Evolutionary conservation across 1,140 invertebrate species (phyloP).

Genomic region (Philotrypesis tridentata): DNA sequence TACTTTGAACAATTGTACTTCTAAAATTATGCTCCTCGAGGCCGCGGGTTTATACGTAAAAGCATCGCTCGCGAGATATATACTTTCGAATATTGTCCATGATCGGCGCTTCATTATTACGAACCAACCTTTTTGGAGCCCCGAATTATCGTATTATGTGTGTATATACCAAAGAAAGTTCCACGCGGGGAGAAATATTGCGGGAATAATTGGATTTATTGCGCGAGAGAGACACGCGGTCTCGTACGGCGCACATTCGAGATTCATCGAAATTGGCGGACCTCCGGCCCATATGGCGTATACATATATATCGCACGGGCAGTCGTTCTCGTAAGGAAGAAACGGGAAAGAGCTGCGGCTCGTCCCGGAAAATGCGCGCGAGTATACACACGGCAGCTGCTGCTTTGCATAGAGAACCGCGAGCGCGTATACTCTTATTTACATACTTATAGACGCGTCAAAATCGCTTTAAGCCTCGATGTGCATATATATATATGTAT

Average conservation of each 20-base stretch:
- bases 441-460: conserved; percentile 16
- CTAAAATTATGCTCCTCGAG: conserved; percentile 30
- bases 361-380: background rate
- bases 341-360: background rate
- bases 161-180: background rate
- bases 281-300: background rate
- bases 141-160: background rate
- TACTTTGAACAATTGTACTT: conserved; percentile 46
- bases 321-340: background rate
- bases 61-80: background rate
- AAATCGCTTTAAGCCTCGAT: conserved; percentile 8
- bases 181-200: background rate
- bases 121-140: background rate
- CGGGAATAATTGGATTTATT: conserved; percentile 19
- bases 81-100: background rate
- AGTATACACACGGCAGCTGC: background rate
- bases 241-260: too few relatives aligned
- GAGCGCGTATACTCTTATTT: background rate
- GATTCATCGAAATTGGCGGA: background rate
- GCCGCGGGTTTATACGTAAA: background rate
- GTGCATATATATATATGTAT: background rate
- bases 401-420: background rate
- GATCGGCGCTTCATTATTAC: background rate
- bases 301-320: background rate
- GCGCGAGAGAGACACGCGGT: too few relatives aligned